phyloP scores from a whole-genome alignment of 53 echinoderm and acorn worm genomes.

The Paelopatides confundens region DNA sequence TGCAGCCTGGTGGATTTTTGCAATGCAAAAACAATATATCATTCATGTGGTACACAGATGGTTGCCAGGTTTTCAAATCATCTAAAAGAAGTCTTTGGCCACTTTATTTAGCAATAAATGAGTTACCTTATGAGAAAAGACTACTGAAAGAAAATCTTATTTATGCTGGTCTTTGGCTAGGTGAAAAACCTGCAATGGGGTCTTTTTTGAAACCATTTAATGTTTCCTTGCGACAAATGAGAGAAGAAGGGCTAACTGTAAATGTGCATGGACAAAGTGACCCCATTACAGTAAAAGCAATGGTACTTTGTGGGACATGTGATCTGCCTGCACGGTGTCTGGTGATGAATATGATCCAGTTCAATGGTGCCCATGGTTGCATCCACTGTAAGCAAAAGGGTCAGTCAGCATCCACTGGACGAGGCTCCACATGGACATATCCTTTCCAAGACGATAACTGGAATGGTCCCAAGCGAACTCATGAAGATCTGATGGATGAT shows the following conservation, averaged over 20 bases:
- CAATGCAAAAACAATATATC: conserved; percentile 44
- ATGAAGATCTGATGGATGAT: background rate
- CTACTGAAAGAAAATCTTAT: too few relatives aligned
- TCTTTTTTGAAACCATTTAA: background rate
- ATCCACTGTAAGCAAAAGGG: conserved; percentile 36
- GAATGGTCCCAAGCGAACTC: background rate
- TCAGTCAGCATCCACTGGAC: background rate
- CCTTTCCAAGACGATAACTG: conserved; percentile 8
- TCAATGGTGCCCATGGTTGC: conserved; percentile 36
- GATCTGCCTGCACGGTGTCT: conserved; percentile 2
- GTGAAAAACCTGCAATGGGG: too few relatives aligned
- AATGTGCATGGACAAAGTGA: background rate
- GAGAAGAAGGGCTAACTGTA: background rate
- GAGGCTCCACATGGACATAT: conserved; percentile 53
- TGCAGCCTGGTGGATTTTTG: conserved; percentile 32
- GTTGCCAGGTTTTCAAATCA: background rate
- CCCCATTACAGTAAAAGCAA: background rate
- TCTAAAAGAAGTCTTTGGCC: background rate
- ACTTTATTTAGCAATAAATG: background rate
- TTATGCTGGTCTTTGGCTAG: too few relatives aligned
- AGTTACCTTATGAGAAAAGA: conserved; percentile 3
- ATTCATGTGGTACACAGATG: conserved; percentile 59
- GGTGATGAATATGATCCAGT: background rate
- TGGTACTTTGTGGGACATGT: conserved; percentile 7
- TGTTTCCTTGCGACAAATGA: background rate